These are phyloP conservation scores for Amphipyra berbera DNA, from an alignment of 2,888 invertebrate species.

Conservation along the genomic window DNA sequence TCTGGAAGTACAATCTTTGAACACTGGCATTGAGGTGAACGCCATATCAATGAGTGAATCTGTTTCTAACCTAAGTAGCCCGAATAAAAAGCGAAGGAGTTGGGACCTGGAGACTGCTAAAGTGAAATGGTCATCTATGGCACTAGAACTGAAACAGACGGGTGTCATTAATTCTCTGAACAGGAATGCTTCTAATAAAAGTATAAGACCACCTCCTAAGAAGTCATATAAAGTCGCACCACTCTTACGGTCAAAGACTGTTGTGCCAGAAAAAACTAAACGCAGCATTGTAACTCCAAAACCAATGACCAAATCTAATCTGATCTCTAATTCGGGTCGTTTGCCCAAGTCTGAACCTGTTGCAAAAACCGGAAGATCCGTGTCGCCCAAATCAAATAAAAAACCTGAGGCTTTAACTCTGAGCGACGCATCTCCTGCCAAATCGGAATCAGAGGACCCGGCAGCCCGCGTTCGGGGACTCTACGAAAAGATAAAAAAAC, in stretches of 20 bases:
- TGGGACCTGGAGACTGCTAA: slow-evolving; percentile 87
- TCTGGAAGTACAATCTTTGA: slow-evolving; percentile 87
- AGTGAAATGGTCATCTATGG: slow-evolving; percentile 88
- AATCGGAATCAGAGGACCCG: slow-evolving; percentile 77
- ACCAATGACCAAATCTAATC: slow-evolving; percentile 43
- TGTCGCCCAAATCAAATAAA: slow-evolving; percentile 38
- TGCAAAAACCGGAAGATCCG: slow-evolving; percentile 60
- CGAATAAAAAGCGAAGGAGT: slow-evolving; percentile 80
- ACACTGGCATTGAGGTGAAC: slow-evolving; percentile 83
- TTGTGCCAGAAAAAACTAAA: slow-evolving; percentile 62
- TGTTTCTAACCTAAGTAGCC: slow-evolving; percentile 73
- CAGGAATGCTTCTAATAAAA: slow-evolving; percentile 43
- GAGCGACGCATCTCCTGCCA: slow-evolving; percentile 33
- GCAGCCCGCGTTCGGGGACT: slow-evolving; percentile 79
- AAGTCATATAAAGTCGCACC: slow-evolving; percentile 57
- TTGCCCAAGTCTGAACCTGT: slow-evolving; percentile 30
- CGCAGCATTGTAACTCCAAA: slow-evolving; percentile 61
- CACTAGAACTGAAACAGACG: slow-evolving; percentile 77
- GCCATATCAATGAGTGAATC: slow-evolving; percentile 89
- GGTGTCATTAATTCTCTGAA: slow-evolving; percentile 47
- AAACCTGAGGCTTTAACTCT: slow-evolving; percentile 23
- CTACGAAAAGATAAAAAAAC: slow-evolving; percentile 89
- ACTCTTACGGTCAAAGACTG: slow-evolving; percentile 61
- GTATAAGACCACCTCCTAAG: slow-evolving; percentile 53
- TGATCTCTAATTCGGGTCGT: slow-evolving; percentile 65